Evolutionary conservation across 1,140 invertebrate species (phyloP), one percentile per base, ranked within the genome.

Genomic region (Papilio machaon): DNA sequence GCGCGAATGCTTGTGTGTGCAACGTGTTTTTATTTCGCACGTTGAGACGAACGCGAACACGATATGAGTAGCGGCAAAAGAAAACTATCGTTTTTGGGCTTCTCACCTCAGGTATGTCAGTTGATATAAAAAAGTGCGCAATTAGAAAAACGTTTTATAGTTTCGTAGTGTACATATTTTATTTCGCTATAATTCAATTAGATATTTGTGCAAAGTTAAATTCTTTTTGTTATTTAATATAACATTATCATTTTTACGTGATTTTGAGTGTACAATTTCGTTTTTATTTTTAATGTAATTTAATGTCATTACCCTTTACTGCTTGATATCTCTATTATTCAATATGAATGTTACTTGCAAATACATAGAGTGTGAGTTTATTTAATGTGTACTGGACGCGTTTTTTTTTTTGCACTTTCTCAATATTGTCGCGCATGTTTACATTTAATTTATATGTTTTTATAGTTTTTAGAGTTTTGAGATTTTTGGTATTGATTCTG

Each of bases 71-170:
- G 84, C 79, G 89, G 89, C 80, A 91, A 90, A 82, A 89, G 92
- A 82, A 93, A 93, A 84, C 86, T 93, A 9, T 93, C 92, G n/a
- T 93, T 93, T 84, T 90, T 93, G 35, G 91, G 92, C 70, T 91
- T 92, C 79, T 83, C 90, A 17, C 90, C 90, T 13, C 91, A 91
- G 90, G 92, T 93, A 64, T 89, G 91, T 90, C 17, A 54, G 23
- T 5, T 74, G 6, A 46, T 19, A 10, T 70, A 30, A 30, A 64
- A 30, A 64, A 23, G 4, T 64, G 60, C 11, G 9, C 10, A 64
- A 13, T 19, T 64, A 15, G 23, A 64, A 58, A 58, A 58, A 58
- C 47, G 13, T 49, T 49, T 10, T 49, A 9, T 49, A 13, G 17
- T n/a, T 8, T 23, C 13, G 19, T 64, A 30, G 13, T 38, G 7